Base-by-base conservation (phyloP, 2,797 vertebrate genomes). In the Schizothorax lantsangensis region DNA sequence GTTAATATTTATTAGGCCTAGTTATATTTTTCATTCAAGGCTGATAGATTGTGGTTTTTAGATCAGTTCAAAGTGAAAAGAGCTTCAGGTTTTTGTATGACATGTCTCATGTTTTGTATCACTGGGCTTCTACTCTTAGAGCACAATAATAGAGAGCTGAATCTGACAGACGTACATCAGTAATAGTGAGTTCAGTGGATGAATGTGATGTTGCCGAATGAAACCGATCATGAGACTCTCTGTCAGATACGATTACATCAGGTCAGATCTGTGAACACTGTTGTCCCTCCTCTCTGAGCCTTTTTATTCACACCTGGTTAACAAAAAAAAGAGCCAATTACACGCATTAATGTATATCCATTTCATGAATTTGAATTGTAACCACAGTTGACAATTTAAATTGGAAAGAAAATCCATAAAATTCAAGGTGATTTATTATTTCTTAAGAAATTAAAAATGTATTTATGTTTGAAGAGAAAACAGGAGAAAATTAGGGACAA, bases 151-250 rank as follows among this genome's bases (percentile, higher is more conserved):
- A 30, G 30, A 30, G 30, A 30, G 30, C 30, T 30, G 30, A 30
- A 30, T 30, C 30, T 71, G 68, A 71, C 17, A 69, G 36, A 40
- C 7, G 9, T 5, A 23, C 68, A 69, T 9, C 33, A 9, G 4
- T 23, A 21, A 69, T 69, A 69, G 8, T 71, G 68, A 40, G 36
- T 23, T 71, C 68, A 71, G 68, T 73, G 21, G 11, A 15, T 43
- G 19, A 5, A 2, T 0, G 17, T 10, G 38, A 72, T 45, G 38
- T 0, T 12, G 11, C n/a, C 1, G 21, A 0, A 11, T 45, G 10
- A 72, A 72, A 43, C 23, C 23, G 69, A 3, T 0, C 0, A 0
- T 75, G 11, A 23, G 38, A 45, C 21, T 30, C 38, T 68, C 4
- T 49, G 4, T 49, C 4, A 49, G 47, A 49, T 49, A 49, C 14